Percentiles rank a stretch among this genome's conserved stretches.
Conservation (phyloP, 2,888 invertebrate species). For the Xanthorhoe designata region DNA sequence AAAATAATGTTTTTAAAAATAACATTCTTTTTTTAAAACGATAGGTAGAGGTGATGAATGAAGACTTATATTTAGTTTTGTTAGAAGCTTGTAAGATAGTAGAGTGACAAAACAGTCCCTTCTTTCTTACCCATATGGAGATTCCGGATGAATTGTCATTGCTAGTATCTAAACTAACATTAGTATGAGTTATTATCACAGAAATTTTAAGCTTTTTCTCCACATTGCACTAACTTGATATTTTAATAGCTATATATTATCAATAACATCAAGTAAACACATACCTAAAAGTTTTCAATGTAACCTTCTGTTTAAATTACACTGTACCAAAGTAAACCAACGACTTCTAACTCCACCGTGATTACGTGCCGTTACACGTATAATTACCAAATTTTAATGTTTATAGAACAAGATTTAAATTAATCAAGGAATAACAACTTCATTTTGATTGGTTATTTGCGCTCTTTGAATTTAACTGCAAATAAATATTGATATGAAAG, state of each 20-base stretch:
- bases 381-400: conserved; percentile 69
- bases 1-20: no score
- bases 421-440: conserved; percentile 64
- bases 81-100: no score
- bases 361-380: conserved; percentile 60
- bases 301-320: conserved; percentile 23
- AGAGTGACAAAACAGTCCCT: no score
- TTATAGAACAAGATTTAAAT: conserved; percentile 67
- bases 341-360: conserved; percentile 45
- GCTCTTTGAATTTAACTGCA: conserved; percentile 21
- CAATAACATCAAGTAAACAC: not conserved
- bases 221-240: no score
- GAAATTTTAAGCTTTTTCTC: no score
- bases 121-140: no score
- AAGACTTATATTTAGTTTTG: no score
- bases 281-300: not conserved
- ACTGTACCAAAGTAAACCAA: conserved; percentile 46
- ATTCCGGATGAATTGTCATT: no score
- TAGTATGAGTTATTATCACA: no score
- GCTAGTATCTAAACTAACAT: no score
- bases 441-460: conserved; percentile 57
- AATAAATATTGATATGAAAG: conserved; percentile 8
- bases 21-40: no score
- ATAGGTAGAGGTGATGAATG: no score
- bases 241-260: not conserved